Base-by-base conservation (phyloP, 2,113 vertebrate species). In the Microtus ochrogaster region DNA sequence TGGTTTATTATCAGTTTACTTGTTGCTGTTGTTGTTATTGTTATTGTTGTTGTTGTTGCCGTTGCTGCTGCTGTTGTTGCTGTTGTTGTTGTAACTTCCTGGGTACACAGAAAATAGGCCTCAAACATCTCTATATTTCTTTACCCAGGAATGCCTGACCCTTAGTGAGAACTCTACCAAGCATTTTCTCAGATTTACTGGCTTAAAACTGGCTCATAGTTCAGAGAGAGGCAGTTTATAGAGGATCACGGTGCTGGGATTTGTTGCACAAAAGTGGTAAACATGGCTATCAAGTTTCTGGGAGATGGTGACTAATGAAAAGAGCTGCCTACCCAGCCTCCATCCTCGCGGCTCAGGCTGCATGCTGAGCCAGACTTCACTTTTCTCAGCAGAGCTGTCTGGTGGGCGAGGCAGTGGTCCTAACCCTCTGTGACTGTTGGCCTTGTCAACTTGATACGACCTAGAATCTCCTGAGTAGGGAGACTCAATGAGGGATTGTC, bases 261-360 rank as follows among this genome's bases (percentile, higher is more conserved):
- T 91, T 95, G 93, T 61, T 91, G 92, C 77, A 77, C 78, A 79
- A 94, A 96, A 96, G 86, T 86, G 74, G 86, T 77, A 73, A 82
- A 63, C 14, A 5, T 55, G 91, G 90, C 95, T 90, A 76, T 90
- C 95, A 90, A 49, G 70, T 91, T 77, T 76, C 26, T 30, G 47
- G 19, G 39, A 22, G 52, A 68, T 8, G 7, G 17, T 47, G 10
- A 85, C 58, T 68, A 17, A 73, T 73, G 39, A 70, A 83, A 63
- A 21, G 33, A 19, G 39, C 73, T 55, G 3, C 78, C 30, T 16
- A 19, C 13, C 72, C 44, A 55, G 14, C 14, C 2, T 1, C 82
- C 11, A 5, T 39, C 66, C 61, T 3, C 36, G 0, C 0, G 24
- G 39, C 14, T 11, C 3, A 47, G 44, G 44, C 3, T 1, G 3